A percentile compares a stretch with the other conserved stretches of the same genome.
phyloP scores from a whole-genome alignment of 2,797 vertebrate species.

The Graptemys geographica region DNA sequence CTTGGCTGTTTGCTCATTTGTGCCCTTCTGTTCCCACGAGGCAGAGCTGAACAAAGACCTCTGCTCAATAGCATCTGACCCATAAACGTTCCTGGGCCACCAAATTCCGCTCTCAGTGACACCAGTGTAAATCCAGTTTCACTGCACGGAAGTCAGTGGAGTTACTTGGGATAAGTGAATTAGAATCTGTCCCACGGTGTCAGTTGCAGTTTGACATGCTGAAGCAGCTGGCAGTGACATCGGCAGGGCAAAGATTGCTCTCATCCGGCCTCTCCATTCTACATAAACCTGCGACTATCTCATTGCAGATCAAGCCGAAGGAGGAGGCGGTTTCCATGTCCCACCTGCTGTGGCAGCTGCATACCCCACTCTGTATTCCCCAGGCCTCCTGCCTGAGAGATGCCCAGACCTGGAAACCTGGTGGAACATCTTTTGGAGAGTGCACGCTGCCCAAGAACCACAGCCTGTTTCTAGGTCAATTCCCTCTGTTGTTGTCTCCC shows the following conservation, averaged over 20 bases:
- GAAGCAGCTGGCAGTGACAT: background rate
- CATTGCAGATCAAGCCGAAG: background rate
- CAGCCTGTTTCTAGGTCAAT: accelerated
- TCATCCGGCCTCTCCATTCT: background rate
- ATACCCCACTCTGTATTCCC: background rate
- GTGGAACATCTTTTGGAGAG: background rate
- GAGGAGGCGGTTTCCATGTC: background rate
- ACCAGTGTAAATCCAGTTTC: background rate
- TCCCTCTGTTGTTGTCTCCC: background rate
- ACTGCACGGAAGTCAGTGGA: background rate
- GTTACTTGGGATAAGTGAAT: background rate
- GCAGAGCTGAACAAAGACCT: background rate
- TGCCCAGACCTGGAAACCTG: background rate
- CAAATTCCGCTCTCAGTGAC: background rate
- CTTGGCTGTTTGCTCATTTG: background rate
- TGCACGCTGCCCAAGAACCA: background rate
- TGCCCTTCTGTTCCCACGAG: background rate
- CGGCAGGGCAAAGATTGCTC: background rate
- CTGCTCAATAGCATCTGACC: background rate
- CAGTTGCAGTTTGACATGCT: background rate
- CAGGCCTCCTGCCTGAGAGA: background rate
- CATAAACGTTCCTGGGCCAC: background rate
- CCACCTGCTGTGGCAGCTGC: background rate
- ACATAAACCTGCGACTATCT: background rate
- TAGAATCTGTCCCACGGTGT: background rate